A percentile compares a stretch with the other conserved stretches of the same genome.
Evolutionary conservation across 2,888 invertebrate species (phyloP).

Genomic region (Nomada fucata): DNA sequence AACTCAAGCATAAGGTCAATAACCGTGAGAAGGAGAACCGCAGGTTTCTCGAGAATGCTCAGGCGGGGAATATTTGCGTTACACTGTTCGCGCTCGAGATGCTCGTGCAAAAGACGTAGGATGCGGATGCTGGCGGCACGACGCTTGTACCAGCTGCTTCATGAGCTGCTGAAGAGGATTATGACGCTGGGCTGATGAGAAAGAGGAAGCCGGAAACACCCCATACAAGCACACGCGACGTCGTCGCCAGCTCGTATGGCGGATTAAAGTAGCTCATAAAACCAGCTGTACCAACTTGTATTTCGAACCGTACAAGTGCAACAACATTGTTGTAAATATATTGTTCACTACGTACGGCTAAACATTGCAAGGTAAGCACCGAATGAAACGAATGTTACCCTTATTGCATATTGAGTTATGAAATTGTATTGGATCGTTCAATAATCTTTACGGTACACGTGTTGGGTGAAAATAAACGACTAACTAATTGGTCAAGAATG

Average conservation of each 20-base stretch:
- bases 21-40: neutral
- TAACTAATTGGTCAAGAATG: too few species aligned
- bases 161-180: conserved; percentile 52
- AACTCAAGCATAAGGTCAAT: neutral
- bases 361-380: too few species aligned
- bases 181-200: conserved; percentile 39
- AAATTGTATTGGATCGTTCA: too few species aligned
- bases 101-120: conserved; percentile 16
- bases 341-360: too few species aligned
- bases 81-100: conserved; percentile 6
- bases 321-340: neutral
- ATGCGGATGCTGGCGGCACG: conserved; percentile 8
- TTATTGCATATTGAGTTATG: too few species aligned
- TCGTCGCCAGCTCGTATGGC: conserved; percentile 44
- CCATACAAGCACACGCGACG: conserved; percentile 26
- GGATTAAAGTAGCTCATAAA: conserved; percentile 69
- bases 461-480: too few species aligned
- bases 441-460: too few species aligned
- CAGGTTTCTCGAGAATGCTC: neutral
- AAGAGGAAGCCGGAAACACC: conserved; percentile 29
- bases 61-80: conserved; percentile 10
- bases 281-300: conserved; percentile 34
- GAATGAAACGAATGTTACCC: too few species aligned
- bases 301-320: neutral
- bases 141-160: conserved; percentile 39